Evolutionary conservation across 1,140 invertebrate genomes (phyloP), one percentile per base, ranked within the genome.

Genomic region (Drosophila obscura): DNA sequence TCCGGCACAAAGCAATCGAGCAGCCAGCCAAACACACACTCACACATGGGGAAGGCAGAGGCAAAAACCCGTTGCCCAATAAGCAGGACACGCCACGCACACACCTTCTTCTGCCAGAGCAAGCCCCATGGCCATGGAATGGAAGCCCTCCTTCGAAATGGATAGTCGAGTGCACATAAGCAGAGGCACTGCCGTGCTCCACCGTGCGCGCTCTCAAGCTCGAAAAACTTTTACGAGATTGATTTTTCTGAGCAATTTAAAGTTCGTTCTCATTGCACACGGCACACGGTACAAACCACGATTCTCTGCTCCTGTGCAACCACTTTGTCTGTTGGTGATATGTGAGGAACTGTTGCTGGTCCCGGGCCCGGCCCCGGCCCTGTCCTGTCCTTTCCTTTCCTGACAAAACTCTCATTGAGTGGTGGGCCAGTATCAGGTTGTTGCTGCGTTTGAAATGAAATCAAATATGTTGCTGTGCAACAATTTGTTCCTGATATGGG

Each of bases 231-330:
- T 85, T 85, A 85, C 81, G 77, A 87, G 82, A 85, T 85, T 85
- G 81, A 85, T 85, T 85, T 85, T 85, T 85, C 81, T 85, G 87
- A 85, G 81, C 81, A 85, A 85, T 85, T 85, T 85, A 85, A 85
- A 87, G 82, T 85, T 85, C 39, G 71, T 56, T 73, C 72, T 66
- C 60, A 52, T 56, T 74, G 60, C 71, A 74, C 71, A 65, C 39
- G 73, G 64, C 64, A 24, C 22, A 4, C 0, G 19, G 19, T 1
- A 68, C 48, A 69, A 69, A 69, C 66, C 66, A 69, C 64, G 56
- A 43, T 16, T 15, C 45, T 9, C 19, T 11, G 45, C 11, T 39
- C 35, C 35, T 68, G 26, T 35, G 64, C 24, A 50, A 68, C 19
- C 66, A 50, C 28, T 68, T 31, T 26, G 41, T 26, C 49, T 49